A percentile compares a stretch with the other conserved stretches of the same genome.
These are phyloP conservation scores for Nesidiocoris tenuis DNA, from an alignment of 2,888 invertebrate species.

Conservation along the genomic window DNA sequence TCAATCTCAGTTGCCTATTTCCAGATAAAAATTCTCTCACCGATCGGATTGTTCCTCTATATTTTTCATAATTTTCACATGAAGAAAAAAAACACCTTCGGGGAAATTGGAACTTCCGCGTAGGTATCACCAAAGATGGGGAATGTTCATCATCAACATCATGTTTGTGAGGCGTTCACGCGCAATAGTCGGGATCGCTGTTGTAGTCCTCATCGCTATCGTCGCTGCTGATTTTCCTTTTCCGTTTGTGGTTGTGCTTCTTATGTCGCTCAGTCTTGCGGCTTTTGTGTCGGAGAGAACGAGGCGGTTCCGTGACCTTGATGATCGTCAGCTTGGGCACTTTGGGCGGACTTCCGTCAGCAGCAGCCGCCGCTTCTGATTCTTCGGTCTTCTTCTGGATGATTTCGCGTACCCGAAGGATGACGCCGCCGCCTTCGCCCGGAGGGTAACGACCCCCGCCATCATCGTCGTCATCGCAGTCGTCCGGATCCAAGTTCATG, in stretches of 20 bases:
- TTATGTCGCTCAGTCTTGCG: constrained; percentile 52
- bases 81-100: not conserved
- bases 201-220: constrained; percentile 67
- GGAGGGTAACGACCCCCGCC: constrained; percentile 52
- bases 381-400: constrained; percentile 47
- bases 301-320: constrained; percentile 50
- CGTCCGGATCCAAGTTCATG: constrained; percentile 78
- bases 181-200: constrained; percentile 61
- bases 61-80: not conserved
- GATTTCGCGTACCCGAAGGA: constrained; percentile 45
- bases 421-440: constrained; percentile 37
- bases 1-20: no score
- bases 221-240: constrained; percentile 49
- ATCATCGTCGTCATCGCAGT: constrained; percentile 72
- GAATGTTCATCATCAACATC: constrained; percentile 27
- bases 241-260: constrained; percentile 52
- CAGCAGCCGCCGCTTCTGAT: constrained; percentile 30
- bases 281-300: constrained; percentile 50
- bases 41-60: no score
- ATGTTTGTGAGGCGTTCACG: constrained; percentile 50
- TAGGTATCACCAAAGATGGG: constrained; percentile 35
- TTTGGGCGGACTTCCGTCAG: constrained; percentile 48
- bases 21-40: no score
- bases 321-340: constrained; percentile 52
- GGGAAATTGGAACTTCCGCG: constrained; percentile 6